phyloP scores from a whole-genome alignment of 1,140 invertebrate genomes.

The Eciton burchellii region DNA sequence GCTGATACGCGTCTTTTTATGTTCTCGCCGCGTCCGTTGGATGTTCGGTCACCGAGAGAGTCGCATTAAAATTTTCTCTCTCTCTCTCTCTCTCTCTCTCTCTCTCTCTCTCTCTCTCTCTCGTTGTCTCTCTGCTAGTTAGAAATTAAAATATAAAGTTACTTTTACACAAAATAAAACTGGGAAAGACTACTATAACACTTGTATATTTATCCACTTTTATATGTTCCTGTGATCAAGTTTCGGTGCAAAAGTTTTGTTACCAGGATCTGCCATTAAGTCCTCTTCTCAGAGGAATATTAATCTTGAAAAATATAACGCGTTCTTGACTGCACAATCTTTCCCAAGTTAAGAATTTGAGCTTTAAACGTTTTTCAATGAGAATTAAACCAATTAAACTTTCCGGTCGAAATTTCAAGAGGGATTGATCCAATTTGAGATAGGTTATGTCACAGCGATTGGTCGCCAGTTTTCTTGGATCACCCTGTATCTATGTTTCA shows the following conservation, averaged over 20 bases:
- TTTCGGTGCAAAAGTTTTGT: not conserved
- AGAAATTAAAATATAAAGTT: not conserved
- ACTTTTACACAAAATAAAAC: not conserved
- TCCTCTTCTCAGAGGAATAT: not conserved
- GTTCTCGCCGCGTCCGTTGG: no score
- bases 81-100: no score
- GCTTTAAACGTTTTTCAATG: not conserved
- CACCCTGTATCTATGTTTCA: constrained; percentile 58
- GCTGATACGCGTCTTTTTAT: not conserved
- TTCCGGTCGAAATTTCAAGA: not conserved
- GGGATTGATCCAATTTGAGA: not conserved
- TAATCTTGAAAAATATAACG: not conserved
- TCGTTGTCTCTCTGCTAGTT: no score
- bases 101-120: no score
- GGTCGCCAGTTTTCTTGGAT: not conserved
- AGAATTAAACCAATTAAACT: constrained; percentile 19
- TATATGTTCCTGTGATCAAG: not conserved
- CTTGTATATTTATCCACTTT: no score
- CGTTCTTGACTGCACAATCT: not conserved
- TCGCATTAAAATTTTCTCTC: not conserved
- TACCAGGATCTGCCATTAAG: not conserved
- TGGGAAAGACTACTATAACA: not conserved
- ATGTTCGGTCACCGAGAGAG: no score
- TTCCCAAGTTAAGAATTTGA: not conserved
- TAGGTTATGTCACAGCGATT: not conserved